phyloP scores from a whole-genome alignment of 2,113 vertebrate species.

The Gallinago undulata region DNA sequence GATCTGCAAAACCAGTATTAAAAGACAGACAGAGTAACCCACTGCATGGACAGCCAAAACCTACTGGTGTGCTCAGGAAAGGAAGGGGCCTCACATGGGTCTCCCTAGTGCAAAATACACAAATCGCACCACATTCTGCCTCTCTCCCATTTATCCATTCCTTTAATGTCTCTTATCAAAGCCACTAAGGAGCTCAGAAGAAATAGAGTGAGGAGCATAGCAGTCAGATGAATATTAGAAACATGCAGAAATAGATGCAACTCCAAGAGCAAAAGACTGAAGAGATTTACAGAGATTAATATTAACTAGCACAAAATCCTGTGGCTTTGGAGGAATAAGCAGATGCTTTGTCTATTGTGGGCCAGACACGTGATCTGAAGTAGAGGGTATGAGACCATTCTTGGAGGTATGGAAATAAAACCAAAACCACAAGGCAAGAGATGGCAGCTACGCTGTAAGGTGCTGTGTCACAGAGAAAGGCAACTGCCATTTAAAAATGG shows the following conservation, averaged over 20 bases:
- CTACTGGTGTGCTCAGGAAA: background rate
- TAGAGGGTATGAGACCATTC: background rate
- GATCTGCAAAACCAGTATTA: background rate
- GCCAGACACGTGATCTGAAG: background rate
- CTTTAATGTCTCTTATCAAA: background rate
- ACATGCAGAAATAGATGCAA: background rate
- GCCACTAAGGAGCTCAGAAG: background rate
- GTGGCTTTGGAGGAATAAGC: slow-evolving; percentile 34
- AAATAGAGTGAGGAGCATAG: background rate
- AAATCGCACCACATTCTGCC: background rate
- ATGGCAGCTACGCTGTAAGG: background rate
- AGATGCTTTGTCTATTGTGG: slow-evolving; percentile 19
- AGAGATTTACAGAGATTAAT: slow-evolving; percentile 5
- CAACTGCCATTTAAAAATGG: background rate
- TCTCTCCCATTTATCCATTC: background rate
- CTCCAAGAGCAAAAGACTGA: background rate
- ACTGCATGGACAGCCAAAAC: background rate
- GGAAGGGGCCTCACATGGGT: rapidly evolving
- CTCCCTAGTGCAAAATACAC: background rate
- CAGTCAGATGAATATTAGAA: background rate
- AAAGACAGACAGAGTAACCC: background rate
- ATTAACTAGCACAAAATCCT: slow-evolving; percentile 36
- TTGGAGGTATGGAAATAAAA: background rate
- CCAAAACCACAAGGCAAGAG: background rate
- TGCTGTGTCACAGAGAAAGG: background rate